Evolutionary conservation across 2,797 vertebrate genomes (phyloP).

Genomic region (Aulostomus chinensis): DNA sequence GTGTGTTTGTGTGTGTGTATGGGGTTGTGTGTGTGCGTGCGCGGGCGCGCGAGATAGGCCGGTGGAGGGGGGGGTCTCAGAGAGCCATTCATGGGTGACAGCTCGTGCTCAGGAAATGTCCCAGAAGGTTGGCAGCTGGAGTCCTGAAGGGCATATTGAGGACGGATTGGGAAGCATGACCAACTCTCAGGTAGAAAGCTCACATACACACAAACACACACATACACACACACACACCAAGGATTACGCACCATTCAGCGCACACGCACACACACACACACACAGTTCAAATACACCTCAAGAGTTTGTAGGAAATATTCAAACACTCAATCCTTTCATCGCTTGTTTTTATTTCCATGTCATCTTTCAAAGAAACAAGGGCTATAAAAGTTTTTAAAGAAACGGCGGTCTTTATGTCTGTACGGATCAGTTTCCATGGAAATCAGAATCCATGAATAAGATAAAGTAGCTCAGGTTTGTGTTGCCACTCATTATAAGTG

Average conservation of each 20-base stretch:
- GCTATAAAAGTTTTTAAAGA: constrained; percentile 12
- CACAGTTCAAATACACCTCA: background rate
- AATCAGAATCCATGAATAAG: background rate
- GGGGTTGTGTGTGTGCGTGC: background rate
- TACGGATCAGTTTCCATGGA: constrained; percentile 10
- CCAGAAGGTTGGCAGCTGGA: constrained; percentile 92
- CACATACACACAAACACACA: constrained; percentile 13
- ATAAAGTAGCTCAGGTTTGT: constrained; percentile 3
- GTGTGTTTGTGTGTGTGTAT: background rate
- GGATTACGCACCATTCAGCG: no score
- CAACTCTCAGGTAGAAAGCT: constrained; percentile 87
- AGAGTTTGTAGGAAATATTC: constrained; percentile 15
- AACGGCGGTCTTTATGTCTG: constrained; percentile 1
- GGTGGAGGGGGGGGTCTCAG: constrained; percentile 84
- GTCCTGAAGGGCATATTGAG: constrained; percentile 86
- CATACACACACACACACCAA: constrained; percentile 1
- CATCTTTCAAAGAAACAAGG: constrained; percentile 28
- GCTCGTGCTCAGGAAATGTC: constrained; percentile 94
- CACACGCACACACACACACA: constrained; percentile 5
- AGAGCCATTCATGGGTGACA: constrained; percentile 94
- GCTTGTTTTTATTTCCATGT: constrained; percentile 35
- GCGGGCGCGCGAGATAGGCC: constrained; percentile 60
- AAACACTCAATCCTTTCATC: constrained; percentile 23
- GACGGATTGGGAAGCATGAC: constrained; percentile 85
- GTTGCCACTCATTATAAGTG: background rate